Percentiles rank a stretch among this genome's conserved stretches.
Conservation (phyloP, 1,140 invertebrate genomes). For the Psilanteris sp. region DNA sequence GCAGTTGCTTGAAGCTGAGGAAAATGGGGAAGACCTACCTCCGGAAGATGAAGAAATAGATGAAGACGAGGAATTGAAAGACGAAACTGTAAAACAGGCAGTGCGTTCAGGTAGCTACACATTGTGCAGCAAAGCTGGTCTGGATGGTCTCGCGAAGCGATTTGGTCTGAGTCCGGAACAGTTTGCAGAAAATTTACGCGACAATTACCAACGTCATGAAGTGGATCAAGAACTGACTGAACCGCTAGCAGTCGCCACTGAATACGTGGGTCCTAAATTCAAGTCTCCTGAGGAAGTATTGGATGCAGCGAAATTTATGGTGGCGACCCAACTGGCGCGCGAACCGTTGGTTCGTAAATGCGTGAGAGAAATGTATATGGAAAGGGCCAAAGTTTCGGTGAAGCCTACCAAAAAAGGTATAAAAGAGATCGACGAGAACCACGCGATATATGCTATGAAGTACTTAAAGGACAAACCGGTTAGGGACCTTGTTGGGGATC, state of each 20-base stretch:
- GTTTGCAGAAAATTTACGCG: conserved; percentile 97
- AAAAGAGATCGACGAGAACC: conserved; percentile 96
- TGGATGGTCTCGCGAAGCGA: conserved; percentile 91
- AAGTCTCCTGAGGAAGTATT: conserved; percentile 87
- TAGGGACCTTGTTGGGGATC: conserved; percentile 91
- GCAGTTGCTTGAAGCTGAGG: conserved; percentile 81
- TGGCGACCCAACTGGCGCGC: conserved; percentile 94
- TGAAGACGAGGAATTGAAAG: conserved; percentile 82
- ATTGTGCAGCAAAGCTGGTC: conserved; percentile 90
- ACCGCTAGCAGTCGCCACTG: conserved; percentile 89
- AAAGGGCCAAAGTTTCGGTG: conserved; percentile 91
- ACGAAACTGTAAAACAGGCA: conserved; percentile 89
- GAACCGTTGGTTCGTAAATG: conserved; percentile 94
- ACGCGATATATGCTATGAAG: conserved; percentile 93
- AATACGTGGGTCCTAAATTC: conserved; percentile 83
- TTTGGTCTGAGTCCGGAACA: conserved; percentile 98
- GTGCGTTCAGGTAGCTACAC: conserved; percentile 92
- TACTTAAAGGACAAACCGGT: conserved; percentile 98
- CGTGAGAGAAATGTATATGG: conserved; percentile 93
- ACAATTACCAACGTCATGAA: conserved; percentile 98
- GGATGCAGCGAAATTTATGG: conserved; percentile 95
- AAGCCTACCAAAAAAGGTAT: conserved; percentile 93
- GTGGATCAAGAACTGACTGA: conserved; percentile 93
- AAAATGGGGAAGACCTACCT: conserved; percentile 81
- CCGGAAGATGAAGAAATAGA: conserved; percentile 76